Evolutionary conservation across 1,140 invertebrate genomes (phyloP).

Genomic region (Drosophila kikkawai): DNA sequence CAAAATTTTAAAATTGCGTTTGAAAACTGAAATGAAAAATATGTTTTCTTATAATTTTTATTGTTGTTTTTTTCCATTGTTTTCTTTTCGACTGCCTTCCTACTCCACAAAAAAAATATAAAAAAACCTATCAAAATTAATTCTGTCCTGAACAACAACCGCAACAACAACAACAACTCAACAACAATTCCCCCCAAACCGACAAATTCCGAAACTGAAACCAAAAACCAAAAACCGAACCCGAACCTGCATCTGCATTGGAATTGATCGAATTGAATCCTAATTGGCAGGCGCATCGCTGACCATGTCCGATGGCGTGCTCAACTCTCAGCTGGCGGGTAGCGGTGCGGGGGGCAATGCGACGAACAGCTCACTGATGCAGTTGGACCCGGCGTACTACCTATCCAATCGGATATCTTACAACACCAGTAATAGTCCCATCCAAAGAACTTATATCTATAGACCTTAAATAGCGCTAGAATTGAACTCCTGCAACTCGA

Average conservation of each 20-base stretch:
- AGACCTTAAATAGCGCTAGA: not conserved
- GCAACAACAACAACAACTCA: constrained; percentile 57
- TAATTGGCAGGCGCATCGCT: constrained; percentile 62
- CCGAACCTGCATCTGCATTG: constrained; percentile 4
- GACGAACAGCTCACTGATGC: constrained; percentile 72
- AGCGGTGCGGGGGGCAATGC: constrained; percentile 63
- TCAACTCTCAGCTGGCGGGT: constrained; percentile 59
- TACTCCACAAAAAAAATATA: constrained; percentile 51
- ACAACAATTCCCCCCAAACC: constrained; percentile 59
- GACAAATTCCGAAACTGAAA: constrained; percentile 21
- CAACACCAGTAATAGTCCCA: constrained; percentile 77
- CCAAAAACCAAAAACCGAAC: constrained; percentile 10
- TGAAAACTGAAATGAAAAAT: constrained; percentile 44
- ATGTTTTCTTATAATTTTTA: constrained; percentile 74
- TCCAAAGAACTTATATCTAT: constrained; percentile 11
- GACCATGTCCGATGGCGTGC: constrained; percentile 76
- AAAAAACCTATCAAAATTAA: constrained; percentile 48
- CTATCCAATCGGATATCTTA: constrained; percentile 82
- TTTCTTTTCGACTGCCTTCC: constrained; percentile 73
- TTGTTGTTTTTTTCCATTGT: constrained; percentile 75
- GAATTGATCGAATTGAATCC: constrained; percentile 21
- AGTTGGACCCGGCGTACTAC: constrained; percentile 77
- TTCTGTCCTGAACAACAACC: constrained; percentile 59
- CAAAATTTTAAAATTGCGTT: constrained; percentile 31
- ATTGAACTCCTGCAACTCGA: constrained; percentile 8